Conservation (phyloP, 1,140 invertebrate species). For the Lepidurus apus region DNA sequence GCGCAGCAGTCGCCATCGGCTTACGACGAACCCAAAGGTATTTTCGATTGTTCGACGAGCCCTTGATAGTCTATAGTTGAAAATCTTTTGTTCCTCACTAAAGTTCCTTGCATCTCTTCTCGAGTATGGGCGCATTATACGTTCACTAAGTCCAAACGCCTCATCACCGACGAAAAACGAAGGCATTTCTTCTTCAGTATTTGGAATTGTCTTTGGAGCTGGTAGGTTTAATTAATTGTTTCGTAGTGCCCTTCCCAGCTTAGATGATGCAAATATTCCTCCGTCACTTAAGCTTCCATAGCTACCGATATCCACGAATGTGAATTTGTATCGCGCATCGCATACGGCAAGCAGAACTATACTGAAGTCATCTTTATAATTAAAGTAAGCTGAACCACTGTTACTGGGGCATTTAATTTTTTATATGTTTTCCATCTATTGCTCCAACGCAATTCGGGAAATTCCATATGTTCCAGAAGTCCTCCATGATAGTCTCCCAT, state of each 20-base stretch:
- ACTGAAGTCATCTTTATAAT: too few relatives aligned
- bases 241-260: too few relatives aligned
- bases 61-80: not conserved
- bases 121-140: not conserved
- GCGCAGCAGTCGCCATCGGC: not conserved
- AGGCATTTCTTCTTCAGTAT: not conserved
- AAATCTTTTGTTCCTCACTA: not conserved
- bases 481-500: not conserved
- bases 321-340: too few relatives aligned
- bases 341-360: too few relatives aligned
- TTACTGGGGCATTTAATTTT: too few relatives aligned
- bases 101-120: not conserved
- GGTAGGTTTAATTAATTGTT: conserved; percentile 42
- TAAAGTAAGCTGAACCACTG: too few relatives aligned
- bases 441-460: conserved; percentile 1
- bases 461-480: not conserved
- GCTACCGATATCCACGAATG: too few relatives aligned
- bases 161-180: not conserved
- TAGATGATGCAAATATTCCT: too few relatives aligned
- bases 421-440: too few relatives aligned
- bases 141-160: not conserved
- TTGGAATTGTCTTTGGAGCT: conserved; percentile 37
- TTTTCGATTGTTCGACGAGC: not conserved
- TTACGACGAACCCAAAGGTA: not conserved
- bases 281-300: too few relatives aligned